Evolutionary conservation across 2,888 invertebrate genomes (phyloP), one percentile per base, ranked within the genome.

Genomic region (Diadegma fenestrale): DNA sequence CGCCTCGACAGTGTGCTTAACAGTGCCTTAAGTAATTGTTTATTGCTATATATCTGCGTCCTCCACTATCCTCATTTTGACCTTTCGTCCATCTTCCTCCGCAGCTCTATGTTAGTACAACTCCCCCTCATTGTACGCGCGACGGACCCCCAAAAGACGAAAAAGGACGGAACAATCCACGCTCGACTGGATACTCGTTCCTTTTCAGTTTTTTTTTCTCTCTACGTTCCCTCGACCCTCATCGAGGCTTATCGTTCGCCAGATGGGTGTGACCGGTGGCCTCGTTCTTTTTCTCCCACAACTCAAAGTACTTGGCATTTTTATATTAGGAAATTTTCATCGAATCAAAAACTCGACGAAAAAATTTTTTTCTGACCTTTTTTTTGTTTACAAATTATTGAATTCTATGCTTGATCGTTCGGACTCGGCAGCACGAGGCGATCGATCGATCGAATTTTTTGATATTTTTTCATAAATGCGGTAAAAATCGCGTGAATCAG

Each of bases 21-120:
- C 91, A 91, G 90, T 91, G 92, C 92, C 92, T 93, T 93, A 93
- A 93, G 93, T 93, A 93, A 93, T 93, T 93, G 93, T 93, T 93
- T 93, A 93, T 90, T 92, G 90, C 90, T 90, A 91, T 91, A 91
- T 91, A 91, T 89, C 88, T 88, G 86, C 80, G 88, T 88, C 88
- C 87, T 83, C 82, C 77, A 33, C 85, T 84, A 77, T 84, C 82
- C 82, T 84, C 83, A 73, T 82, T 88, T 78, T 78, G 72, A 82
- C 82, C 80, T 84, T 86, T 86, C 82, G 81, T 71, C 80, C 64
- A 54, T 69, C 75, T 68, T 77, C 82, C 64, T 68, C 75, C 37
- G 75, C 33, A 26, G 75, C 12, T 80, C 12, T 66, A 51, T 80
- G 75, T 66, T 54, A 43, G 58, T 75, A 45, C 61, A 26, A 68